phyloP scores from a whole-genome alignment of 2,888 invertebrate species.

The Hermaeophaga mercurialis region DNA sequence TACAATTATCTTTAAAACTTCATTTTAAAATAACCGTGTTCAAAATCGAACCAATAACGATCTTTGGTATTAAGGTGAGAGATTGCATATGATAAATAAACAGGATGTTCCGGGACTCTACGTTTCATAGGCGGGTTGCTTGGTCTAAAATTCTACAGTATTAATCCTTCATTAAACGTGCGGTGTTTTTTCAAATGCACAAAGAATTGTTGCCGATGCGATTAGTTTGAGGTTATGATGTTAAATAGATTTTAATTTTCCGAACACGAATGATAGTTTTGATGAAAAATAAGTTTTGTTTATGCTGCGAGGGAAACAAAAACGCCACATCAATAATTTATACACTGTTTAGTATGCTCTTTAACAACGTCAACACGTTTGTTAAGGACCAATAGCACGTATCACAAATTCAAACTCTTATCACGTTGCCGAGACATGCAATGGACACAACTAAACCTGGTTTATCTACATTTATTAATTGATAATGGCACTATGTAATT shows the following conservation, averaged over 20 bases:
- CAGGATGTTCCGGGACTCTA: too few species aligned
- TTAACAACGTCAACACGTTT: conserved; percentile 29
- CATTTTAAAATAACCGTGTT: background rate
- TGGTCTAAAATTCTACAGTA: too few species aligned
- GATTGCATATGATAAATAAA: too few species aligned
- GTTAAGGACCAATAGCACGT: conserved; percentile 26
- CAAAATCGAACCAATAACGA: too few species aligned
- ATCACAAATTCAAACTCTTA: conserved; percentile 25
- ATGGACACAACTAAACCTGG: conserved; percentile 25
- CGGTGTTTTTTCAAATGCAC: background rate
- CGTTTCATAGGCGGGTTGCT: too few species aligned
- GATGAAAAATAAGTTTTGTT: conserved; percentile 20
- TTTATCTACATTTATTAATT: conserved; percentile 28
- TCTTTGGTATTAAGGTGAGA: too few species aligned
- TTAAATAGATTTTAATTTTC: conserved; percentile 9
- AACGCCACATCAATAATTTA: conserved; percentile 29
- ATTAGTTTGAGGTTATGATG: conserved; percentile 19
- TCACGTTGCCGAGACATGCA: conserved; percentile 30
- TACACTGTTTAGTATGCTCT: conserved; percentile 26
- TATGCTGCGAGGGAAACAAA: conserved; percentile 17
- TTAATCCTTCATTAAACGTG: too few species aligned
- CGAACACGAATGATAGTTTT: conserved; percentile 17
- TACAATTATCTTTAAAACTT: conserved; percentile 9
- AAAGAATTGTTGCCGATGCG: background rate
- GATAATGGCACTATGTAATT: conserved; percentile 19